These are phyloP conservation scores for Chouioia cunea DNA, from an alignment of 2,888 invertebrate species.

Conservation along the genomic window DNA sequence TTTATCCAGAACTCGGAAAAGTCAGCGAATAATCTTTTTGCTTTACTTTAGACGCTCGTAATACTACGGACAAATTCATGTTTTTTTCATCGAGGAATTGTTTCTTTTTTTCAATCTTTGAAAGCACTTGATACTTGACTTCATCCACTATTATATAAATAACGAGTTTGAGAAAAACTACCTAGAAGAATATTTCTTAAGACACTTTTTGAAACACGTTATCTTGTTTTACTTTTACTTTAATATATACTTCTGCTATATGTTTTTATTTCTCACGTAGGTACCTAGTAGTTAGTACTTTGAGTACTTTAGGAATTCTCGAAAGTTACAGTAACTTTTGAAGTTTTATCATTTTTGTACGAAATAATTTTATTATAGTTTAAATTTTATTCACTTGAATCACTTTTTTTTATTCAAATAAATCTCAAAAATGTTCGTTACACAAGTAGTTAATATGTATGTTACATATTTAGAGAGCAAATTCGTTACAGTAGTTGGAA, in stretches of 20 bases:
- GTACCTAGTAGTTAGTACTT: not conserved
- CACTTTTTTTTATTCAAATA: too few relatives aligned
- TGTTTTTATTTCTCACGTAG: too few relatives aligned
- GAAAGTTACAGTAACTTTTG: too few relatives aligned
- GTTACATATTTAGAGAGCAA: slow-evolving; percentile 35
- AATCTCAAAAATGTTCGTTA: too few relatives aligned
- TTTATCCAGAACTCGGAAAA: slow-evolving; percentile 16
- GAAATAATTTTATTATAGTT: not conserved
- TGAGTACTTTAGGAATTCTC: slow-evolving; percentile 13
- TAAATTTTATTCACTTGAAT: too few relatives aligned
- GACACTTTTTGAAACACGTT: slow-evolving; percentile 42
- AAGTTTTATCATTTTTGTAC: not conserved
- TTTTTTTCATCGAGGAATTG: slow-evolving; percentile 20
- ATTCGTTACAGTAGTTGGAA: slow-evolving; percentile 32
- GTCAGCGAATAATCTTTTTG: slow-evolving; percentile 16
- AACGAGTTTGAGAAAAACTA: slow-evolving; percentile 16
- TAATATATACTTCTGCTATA: not conserved
- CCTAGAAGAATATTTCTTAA: slow-evolving; percentile 40
- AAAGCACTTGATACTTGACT: slow-evolving; percentile 22
- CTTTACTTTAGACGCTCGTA: not conserved
- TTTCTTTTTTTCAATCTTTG: slow-evolving; percentile 9
- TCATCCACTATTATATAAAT: not conserved
- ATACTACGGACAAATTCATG: not conserved
- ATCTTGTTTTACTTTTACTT: not conserved
- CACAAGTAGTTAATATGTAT: slow-evolving; percentile 4